Conservation (phyloP, 2,797 vertebrate species). For the Acrossocheilus fasciatus region DNA sequence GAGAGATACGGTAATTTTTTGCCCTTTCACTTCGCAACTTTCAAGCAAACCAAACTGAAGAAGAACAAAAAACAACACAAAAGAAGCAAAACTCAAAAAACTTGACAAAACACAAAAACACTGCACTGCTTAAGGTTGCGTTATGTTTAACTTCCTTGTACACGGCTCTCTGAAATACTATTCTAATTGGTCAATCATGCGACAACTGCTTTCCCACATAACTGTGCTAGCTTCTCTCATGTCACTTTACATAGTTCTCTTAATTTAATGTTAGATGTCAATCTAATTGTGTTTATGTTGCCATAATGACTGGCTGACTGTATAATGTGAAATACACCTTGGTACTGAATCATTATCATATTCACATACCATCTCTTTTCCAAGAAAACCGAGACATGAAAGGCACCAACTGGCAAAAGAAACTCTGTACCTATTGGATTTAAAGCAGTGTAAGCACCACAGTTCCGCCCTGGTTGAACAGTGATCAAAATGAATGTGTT, state of each 20-base stretch:
- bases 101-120: not conserved
- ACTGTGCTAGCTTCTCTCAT: not conserved
- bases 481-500: not conserved
- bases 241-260: not conserved
- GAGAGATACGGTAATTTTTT: not conserved
- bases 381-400: not conserved
- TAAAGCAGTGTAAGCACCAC: not conserved
- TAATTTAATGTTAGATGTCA: not conserved
- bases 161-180: not conserved
- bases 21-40: not conserved
- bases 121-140: not conserved
- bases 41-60: not conserved
- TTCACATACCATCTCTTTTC: not conserved
- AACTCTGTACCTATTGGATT: not conserved
- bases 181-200: not conserved
- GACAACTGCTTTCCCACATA: conserved; percentile 6
- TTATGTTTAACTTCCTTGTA: not conserved
- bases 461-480: not conserved
- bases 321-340: not conserved
- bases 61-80: not conserved
- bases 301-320: conserved; percentile 3
- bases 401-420: not conserved
- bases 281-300: not conserved
- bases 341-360: not conserved
- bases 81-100: not conserved